Base-by-base conservation (phyloP, 2,888 invertebrate species). In the Lasioglossum morio region DNA sequence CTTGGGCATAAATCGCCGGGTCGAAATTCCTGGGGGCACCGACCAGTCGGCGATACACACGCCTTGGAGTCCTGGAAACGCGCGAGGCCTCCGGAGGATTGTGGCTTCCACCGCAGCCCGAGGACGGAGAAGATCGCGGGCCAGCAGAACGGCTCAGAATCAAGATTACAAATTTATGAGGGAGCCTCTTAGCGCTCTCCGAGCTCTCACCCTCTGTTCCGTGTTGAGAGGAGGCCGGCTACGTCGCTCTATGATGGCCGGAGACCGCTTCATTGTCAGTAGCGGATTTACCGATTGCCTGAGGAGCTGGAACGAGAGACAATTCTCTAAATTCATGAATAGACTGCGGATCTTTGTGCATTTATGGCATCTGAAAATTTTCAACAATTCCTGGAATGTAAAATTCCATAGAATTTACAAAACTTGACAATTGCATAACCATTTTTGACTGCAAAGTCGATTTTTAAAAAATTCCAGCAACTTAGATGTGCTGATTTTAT, bases 121-220 rank as follows among this genome's bases (percentile, higher is more conserved):
- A 46, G 30, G 72, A 72, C 10, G 27, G 37, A n/a, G 34, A 48
- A 46, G 72, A 70, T 77, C 46, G 66, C 57, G 34, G 57, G n/a
- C 30, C 53, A 34, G 23, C 27, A 73, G 77, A 75, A 70, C 81
- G 63, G 81, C 79, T 81, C 8, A 8, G 85, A 86, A 87, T 87
- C 87, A 81, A 85, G 90, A 89, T 87, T 90, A 88, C 86, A 77
- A 87, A 88, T 88, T 87, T 87, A 89, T 84, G 81, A 78, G 60
- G 53, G 75, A 40, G 46, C 82, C 83, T 82, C 80, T 83, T 85
- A 72, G 73, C 81, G 60, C 19, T 72, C 8, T 30, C 79, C 46
- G 30, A 63, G 30, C 30, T 8, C 63, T 63, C 30, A 63, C 63
- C 63, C 30, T 63, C 30, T 19, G 16, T 40, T 27, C 53, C 75